Percentiles rank a stretch among this genome's conserved stretches.
Conservation (phyloP, 2,888 invertebrate species). For the Drosophila ustulata region DNA sequence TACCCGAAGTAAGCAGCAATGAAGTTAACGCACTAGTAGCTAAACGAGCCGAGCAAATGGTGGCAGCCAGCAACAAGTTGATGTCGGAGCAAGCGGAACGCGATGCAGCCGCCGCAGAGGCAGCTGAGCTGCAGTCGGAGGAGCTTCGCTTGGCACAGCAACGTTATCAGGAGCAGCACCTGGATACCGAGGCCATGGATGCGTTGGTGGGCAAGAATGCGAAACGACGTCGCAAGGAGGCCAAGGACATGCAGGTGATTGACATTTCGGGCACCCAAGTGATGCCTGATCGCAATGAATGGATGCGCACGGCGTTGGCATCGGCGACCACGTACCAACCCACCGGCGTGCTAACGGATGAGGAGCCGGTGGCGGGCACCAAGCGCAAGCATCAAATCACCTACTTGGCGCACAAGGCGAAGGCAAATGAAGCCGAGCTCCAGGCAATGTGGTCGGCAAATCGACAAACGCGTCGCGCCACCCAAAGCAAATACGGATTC, state of each 20-base stretch:
- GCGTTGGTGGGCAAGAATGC: conserved; percentile 89
- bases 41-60: conserved; percentile 83
- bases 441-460: conserved; percentile 98
- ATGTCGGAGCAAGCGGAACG: conserved; percentile 40
- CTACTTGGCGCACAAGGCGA: conserved; percentile 96
- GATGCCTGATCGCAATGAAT: conserved; percentile 91
- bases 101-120: conserved; percentile 20
- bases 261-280: conserved; percentile 94
- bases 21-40: conserved; percentile 84
- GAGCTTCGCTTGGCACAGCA: conserved; percentile 62
- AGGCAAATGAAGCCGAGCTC: conserved; percentile 96
- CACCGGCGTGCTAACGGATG: conserved; percentile 85
- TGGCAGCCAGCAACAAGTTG: conserved; percentile 70
- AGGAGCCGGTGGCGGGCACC: conserved; percentile 87
- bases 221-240: conserved; percentile 86
- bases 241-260: conserved; percentile 89
- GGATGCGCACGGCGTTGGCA: conserved; percentile 92
- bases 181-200: conserved; percentile 85
- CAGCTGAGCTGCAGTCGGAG: conserved; percentile 36
- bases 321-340: conserved; percentile 87
- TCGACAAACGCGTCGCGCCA: conserved; percentile 92
- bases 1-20: conserved; percentile 86
- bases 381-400: conserved; percentile 98
- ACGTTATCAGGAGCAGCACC: conserved; percentile 64
- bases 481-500: conserved; percentile 98